Conservation (phyloP, 2,888 invertebrate genomes). For the Mesorhabditis spiculigera region DNA sequence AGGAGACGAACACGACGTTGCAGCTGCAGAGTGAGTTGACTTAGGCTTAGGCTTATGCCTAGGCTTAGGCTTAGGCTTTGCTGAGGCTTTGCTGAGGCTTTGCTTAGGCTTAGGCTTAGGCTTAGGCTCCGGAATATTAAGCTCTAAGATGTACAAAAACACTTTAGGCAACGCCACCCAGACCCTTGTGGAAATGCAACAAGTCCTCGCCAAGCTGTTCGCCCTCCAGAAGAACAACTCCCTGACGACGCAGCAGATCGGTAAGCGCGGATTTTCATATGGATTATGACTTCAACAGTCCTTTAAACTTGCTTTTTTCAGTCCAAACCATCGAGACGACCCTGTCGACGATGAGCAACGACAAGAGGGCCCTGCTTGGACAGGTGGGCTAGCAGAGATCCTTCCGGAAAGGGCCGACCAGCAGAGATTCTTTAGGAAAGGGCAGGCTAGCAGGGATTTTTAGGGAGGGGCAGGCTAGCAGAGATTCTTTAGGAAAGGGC, state of each 20-base stretch:
- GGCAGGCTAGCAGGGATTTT: no score
- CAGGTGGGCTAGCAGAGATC: neutral
- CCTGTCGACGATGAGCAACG: neutral
- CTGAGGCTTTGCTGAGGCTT: no score
- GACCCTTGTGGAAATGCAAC: constrained; percentile 1
- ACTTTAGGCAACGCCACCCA: neutral
- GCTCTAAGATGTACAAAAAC: neutral
- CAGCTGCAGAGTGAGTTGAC: constrained; percentile 1
- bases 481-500: no score
- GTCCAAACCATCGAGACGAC: neutral
- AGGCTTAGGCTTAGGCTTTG: no score
- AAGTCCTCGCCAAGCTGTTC: neutral
- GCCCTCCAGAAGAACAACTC: neutral
- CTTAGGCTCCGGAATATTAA: neutral
- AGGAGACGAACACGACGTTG: neutral
- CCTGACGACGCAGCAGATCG: neutral
- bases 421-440: no score
- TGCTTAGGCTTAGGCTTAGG: no score
- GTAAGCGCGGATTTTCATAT: neutral
- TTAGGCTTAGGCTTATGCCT: no score
- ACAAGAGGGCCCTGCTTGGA: neutral
- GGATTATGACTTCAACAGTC: neutral
- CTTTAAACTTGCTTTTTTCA: neutral
- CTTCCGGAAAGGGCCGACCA: no score
- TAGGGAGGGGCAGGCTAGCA: no score